Evolutionary conservation across 2,113 vertebrate species (phyloP), one percentile per base, ranked within the genome.

Genomic region (Dendropsophus ebraccatus): DNA sequence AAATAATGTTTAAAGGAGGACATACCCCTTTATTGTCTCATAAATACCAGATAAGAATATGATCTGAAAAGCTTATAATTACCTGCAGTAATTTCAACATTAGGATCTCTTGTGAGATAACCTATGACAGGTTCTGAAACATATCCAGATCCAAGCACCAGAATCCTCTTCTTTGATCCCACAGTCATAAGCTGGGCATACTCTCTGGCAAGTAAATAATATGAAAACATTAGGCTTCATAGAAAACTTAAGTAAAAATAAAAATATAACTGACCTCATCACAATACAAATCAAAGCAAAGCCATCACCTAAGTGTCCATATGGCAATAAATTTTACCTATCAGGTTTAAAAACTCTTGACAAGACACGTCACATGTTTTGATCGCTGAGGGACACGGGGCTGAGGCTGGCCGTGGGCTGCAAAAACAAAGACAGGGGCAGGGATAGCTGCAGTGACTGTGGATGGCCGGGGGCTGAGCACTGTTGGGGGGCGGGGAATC

Each of bases 71-170:
- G 13, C 35, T 17, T 0, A 67, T 14, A 67, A 67, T 9, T 95
- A 99, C 98, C 98, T 89, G 97, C 94, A 79, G 97, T 99, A 90
- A 99, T 93, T 91, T 94, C 94, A 25, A 93, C 90, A 32, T 79
- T 92, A 72, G 92, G 75, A 81, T 97, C 95, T 50, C 97, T 96
- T 52, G 94, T 97, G 87, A 99, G 91, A 89, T 99, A 99, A 84
- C 97, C 96, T 32, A 99, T 91, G 0, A 99, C 95, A 11, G 98
- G 97, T 11, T 92, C 95, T 37, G 97, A 98, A 80, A 99, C 96
- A 10, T 99, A 99, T 23, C 98, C 98, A 25, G 97, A 95, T 19
- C 98, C 98, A 0, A 99, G 94, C 89, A 99, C 87, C 84, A 99
- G 93, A 65, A 99, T 94, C 5, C 90, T 95, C 91, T 95, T 98